Conservation (phyloP, 2,888 invertebrate species). For the Zygogramma bicolorata region DNA sequence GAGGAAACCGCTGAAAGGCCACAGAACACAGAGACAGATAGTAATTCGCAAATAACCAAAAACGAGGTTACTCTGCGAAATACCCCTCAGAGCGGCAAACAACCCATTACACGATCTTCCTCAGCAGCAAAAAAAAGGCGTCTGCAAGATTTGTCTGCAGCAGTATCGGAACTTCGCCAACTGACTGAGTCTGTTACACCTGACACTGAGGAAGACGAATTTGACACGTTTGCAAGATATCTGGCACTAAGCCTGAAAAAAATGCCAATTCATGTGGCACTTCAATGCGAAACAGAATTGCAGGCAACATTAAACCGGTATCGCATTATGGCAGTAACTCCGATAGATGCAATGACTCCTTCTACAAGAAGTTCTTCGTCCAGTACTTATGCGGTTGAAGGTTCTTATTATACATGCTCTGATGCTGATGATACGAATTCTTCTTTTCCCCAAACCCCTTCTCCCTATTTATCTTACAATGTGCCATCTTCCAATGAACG, state of each 20-base stretch:
- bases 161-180: constrained; percentile 8
- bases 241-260: constrained; percentile 2
- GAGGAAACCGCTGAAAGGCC: background rate
- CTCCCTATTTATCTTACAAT: background rate
- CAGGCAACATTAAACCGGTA: constrained; percentile 5
- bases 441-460: background rate
- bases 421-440: background rate
- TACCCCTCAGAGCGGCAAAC: background rate
- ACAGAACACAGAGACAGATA: background rate
- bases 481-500: background rate
- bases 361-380: background rate
- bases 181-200: constrained; percentile 1
- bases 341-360: background rate
- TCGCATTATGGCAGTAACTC: constrained; percentile 3
- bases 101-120: background rate
- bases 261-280: background rate
- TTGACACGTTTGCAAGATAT: background rate
- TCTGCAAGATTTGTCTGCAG: constrained; percentile 9
- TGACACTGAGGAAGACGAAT: background rate
- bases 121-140: background rate
- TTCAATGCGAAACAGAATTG: constrained; percentile 5
- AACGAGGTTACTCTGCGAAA: background rate
- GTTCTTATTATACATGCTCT: background rate
- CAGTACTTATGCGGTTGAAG: background rate
- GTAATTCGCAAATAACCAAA: background rate